phyloP scores from a whole-genome alignment of 2,113 vertebrate genomes.

The Xiphophorus maculatus region DNA sequence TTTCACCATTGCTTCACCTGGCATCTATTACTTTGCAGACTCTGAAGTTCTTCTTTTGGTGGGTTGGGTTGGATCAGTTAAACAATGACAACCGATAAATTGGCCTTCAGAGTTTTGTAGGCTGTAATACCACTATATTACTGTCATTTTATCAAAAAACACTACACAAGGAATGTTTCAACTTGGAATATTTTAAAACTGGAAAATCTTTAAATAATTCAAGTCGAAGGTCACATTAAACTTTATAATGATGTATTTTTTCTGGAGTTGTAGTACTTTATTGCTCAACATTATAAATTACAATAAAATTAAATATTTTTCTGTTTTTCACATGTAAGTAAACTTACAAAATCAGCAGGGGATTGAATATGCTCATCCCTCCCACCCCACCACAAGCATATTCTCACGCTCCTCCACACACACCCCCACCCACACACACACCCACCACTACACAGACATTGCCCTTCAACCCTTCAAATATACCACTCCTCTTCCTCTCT shows the following conservation, averaged over 20 bases:
- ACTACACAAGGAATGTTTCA: background rate
- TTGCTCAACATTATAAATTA: too few relatives aligned
- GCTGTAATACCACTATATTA: too few relatives aligned
- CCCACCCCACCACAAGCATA: too few relatives aligned
- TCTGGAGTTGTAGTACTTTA: too few relatives aligned
- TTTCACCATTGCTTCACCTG: background rate
- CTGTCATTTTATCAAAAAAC: too few relatives aligned
- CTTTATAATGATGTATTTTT: background rate
- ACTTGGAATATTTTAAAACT: background rate
- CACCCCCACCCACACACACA: slow-evolving; percentile 13
- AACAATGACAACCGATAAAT: background rate
- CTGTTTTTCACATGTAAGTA: too few relatives aligned
- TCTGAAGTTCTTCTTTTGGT: background rate
- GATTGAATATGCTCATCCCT: too few relatives aligned
- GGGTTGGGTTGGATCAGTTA: background rate
- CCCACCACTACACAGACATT: too few relatives aligned
- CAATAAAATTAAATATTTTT: too few relatives aligned
- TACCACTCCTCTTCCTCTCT: slow-evolving; percentile 43
- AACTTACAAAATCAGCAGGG: too few relatives aligned
- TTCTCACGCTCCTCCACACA: background rate
- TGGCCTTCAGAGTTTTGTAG: background rate
- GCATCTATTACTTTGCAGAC: background rate
- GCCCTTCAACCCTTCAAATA: slow-evolving; percentile 23
- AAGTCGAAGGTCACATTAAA: background rate
- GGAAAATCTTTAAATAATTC: background rate